A percentile compares a stretch with the other conserved stretches of the same genome.
Conservation (phyloP, 2,113 vertebrate genomes). For the Gavialis gangeticus region DNA sequence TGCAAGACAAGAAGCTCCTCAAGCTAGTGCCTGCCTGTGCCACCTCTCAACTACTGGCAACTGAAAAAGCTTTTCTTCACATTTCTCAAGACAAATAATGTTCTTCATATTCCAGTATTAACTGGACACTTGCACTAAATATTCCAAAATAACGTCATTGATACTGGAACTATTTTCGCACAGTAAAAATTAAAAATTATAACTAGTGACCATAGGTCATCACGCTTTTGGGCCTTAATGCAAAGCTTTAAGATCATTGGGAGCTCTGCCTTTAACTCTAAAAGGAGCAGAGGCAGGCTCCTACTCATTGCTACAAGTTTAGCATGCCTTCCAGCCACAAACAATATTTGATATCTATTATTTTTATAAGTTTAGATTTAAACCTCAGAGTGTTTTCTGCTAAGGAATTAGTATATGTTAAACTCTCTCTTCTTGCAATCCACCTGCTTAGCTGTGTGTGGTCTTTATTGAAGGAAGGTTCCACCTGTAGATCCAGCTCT, state of each 20-base stretch:
- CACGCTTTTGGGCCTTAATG: background rate
- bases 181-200: background rate
- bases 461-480: slow-evolving; percentile 94
- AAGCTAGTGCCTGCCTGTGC: background rate
- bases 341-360: background rate
- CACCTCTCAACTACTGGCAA: background rate
- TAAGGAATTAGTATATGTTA: background rate
- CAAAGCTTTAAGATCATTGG: background rate
- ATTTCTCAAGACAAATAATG: background rate
- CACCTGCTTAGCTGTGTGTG: slow-evolving; percentile 97
- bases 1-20: background rate
- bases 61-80: background rate
- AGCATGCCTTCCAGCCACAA: background rate
- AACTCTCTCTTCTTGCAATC: background rate
- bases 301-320: background rate
- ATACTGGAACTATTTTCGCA: background rate
- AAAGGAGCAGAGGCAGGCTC: background rate
- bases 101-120: background rate
- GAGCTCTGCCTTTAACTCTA: background rate
- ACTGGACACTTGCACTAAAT: background rate
- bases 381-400: background rate
- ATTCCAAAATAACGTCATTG: background rate
- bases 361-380: background rate
- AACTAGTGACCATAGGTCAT: background rate
- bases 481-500: slow-evolving; percentile 92